Evolutionary conservation across 2,113 vertebrate species (phyloP), one percentile per base, ranked within the genome.

Genomic region (Pollimyrus isidori): DNA sequence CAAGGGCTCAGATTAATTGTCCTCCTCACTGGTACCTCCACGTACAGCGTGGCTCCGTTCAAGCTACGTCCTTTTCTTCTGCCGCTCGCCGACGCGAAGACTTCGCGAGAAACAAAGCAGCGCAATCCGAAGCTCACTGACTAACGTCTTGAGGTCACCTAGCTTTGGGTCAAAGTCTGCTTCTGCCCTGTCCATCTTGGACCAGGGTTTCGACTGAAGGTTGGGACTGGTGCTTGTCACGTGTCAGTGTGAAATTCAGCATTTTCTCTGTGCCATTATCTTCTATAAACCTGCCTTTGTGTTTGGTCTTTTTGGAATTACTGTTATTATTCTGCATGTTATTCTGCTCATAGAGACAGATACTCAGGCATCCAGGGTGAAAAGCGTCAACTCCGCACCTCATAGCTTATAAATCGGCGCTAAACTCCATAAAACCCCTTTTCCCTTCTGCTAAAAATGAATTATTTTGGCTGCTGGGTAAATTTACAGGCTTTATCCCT

Each of bases 181-280:
- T 94, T 96, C 94, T 95, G 93, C 93, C 95, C 90, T 93, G 93
- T 93, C 95, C 95, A 93, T 94, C 94, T 95, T 95, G 94, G 94
- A 95, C 92, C 92, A 92, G 94, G 92, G 88, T 89, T 94, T 94
- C 62, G 94, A 94, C 89, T 88, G 76, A 94, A 95, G 21, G 94
- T 94, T 94, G 91, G 91, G 93, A 92, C 93, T 94, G 91, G 50
- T 93, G 94, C 93, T 94, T 93, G 92, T 89, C 93, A 93, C 92
- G 94, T 95, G 91, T 94, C 93, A 94, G 93, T 94, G 92, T 94
- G 91, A 91, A 91, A 94, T 92, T 88, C 91, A 88, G 92, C 94
- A 93, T 82, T n/a, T 30, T 58, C 17, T 82, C 45, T 46, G 11
- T 11, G n/a, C n/a, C 35, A 26, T 35, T 15, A 26, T 53, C 62